Evolutionary conservation across 2,113 vertebrate species (phyloP).

Genomic region (Hyla sarda): DNA sequence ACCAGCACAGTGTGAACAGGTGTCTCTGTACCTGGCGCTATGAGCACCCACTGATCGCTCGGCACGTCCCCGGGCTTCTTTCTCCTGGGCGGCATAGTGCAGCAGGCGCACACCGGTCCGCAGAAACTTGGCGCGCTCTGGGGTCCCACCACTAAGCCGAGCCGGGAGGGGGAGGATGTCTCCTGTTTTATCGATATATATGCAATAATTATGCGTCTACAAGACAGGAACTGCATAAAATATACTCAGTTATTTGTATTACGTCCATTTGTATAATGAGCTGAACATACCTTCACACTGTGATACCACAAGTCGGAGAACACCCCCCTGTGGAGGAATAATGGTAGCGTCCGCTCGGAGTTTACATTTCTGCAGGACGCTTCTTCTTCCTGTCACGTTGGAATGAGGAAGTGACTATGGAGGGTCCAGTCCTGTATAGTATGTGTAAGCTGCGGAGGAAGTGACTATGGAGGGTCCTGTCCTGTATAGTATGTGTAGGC

Average conservation of each 20-base stretch:
- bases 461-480: too few relatives aligned
- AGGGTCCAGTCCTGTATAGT: too few relatives aligned
- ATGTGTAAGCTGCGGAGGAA: too few relatives aligned
- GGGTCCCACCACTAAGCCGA: not conserved
- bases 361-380: not conserved
- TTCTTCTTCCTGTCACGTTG: not conserved
- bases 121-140: slow-evolving; percentile 27
- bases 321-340: not conserved
- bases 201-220: not conserved
- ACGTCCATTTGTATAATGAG: not conserved
- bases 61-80: slow-evolving; percentile 48
- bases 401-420: not conserved
- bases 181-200: not conserved
- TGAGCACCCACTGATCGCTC: slow-evolving; percentile 67
- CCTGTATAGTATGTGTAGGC: too few relatives aligned
- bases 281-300: not conserved
- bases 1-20: not conserved
- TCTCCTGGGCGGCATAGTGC: slow-evolving; percentile 44
- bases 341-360: not conserved
- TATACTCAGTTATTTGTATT: not conserved
- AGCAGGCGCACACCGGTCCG: too few relatives aligned
- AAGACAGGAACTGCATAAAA: not conserved
- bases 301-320: not conserved
- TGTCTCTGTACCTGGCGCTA: slow-evolving; percentile 68
- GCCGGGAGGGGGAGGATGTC: too few relatives aligned